Percentiles rank a stretch among this genome's conserved stretches.
phyloP scores from a whole-genome alignment of 2,888 invertebrate genomes.

The Phortica okadai region DNA sequence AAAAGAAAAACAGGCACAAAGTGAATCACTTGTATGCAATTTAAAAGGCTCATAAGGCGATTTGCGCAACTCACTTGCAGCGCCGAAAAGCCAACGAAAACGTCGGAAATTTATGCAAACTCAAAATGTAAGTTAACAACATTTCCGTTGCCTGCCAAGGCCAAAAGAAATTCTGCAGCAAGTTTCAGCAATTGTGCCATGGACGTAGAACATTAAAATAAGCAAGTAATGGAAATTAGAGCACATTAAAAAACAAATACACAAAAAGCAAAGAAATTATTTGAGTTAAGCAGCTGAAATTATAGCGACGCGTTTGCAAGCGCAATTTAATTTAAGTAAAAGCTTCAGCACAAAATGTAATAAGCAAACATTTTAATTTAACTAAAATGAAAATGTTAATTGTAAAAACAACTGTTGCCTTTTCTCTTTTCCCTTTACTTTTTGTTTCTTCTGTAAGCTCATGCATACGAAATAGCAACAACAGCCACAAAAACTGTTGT shows the following conservation, averaged over 20 bases:
- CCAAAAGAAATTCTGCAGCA: background rate
- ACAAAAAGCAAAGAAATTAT: background rate
- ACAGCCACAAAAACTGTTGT: too few species aligned
- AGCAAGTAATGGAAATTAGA: background rate
- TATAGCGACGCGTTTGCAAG: background rate
- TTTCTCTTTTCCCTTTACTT: background rate
- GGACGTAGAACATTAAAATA: background rate
- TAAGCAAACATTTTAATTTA: constrained; percentile 18
- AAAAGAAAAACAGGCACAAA: too few species aligned
- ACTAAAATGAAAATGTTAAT: constrained; percentile 22
- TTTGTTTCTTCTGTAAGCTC: too few species aligned
- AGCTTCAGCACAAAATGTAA: constrained; percentile 1
- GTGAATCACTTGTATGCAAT: too few species aligned
- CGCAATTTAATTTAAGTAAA: constrained; percentile 16
- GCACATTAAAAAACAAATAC: background rate
- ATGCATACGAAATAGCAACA: background rate
- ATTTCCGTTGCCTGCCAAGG: background rate
- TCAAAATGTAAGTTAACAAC: background rate
- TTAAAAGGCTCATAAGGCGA: too few species aligned
- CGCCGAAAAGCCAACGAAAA: background rate
- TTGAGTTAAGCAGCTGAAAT: background rate
- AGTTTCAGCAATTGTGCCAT: background rate
- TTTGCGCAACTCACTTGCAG: background rate
- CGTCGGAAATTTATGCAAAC: background rate
- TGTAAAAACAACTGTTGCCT: background rate